Evolutionary conservation across 2,113 vertebrate species (phyloP), one percentile per base, ranked within the genome.

Genomic region (Oncorhynchus tshawytscha): DNA sequence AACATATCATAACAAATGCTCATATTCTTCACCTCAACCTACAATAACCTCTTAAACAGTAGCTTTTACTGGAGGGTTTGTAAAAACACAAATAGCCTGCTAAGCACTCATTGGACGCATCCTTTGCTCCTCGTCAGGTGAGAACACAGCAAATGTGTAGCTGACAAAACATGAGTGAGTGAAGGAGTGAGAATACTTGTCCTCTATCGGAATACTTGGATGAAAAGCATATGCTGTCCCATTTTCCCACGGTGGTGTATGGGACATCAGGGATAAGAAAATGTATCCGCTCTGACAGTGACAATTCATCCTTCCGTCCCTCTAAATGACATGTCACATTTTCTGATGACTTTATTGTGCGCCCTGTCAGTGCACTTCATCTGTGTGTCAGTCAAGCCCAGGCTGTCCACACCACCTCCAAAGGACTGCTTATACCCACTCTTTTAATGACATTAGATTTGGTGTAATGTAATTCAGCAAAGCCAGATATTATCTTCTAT

Each of bases 271-370:
- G 92, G 94, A 96, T 94, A 94, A 95, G 91, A 89, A 90, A 91
- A 91, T 80, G 95, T 94, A 93, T 93, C 87, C 90, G 88, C 90
- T 72, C 85, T 93, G 93, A 94, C 95, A 96, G 92, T 88, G 95
- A 96, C 94, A 95, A 95, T 95, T 92, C 94, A 93, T 95, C 92
- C 92, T 80, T 93, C 93, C 94, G 94, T 93, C 93, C 86, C 91
- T 92, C 87, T 89, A 86, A 91, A 90, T 92, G 92, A 94, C 91
- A 90, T 95, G 97, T 96, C 95, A 96, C 86, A 88, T 93, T 93
- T 94, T 95, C 95, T 94, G 94, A 96, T 90, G 94, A 91, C 89
- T 94, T 94, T 94, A 97, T 94, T 96, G 95, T 96, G 95, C 90
- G 76, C 89, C 92, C 96, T 94, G 96, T 96, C 96, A 95, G 93